These are phyloP conservation scores for Syncerus caffer DNA, from an alignment of 2,797 vertebrate genomes.

Conservation along the genomic window DNA sequence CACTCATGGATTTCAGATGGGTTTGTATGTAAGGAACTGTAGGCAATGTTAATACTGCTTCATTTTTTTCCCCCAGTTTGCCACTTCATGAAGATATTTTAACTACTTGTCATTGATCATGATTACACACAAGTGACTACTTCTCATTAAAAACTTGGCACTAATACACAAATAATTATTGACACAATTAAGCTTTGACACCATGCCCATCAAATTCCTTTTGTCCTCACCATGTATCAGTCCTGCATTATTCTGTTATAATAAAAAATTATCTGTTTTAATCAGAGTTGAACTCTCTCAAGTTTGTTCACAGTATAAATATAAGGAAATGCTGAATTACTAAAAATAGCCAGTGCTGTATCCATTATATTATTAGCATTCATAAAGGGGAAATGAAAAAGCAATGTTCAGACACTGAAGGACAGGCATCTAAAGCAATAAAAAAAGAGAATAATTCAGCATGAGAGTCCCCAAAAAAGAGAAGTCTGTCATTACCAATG, in stretches of 20 bases:
- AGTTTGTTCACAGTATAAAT: conserved; percentile 70
- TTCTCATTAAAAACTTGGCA: conserved; percentile 75
- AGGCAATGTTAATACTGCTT: background rate
- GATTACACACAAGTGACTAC: conserved; percentile 71
- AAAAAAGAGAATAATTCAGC: conserved; percentile 57
- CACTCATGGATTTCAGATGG: background rate
- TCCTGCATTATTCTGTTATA: conserved; percentile 52
- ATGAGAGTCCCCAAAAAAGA: conserved; percentile 49
- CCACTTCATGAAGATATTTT: conserved; percentile 66
- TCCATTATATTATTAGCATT: conserved; percentile 67
- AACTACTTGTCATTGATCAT: conserved; percentile 66
- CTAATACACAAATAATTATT: conserved; percentile 74
- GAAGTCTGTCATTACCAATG: conserved; percentile 50
- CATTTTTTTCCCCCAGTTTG: background rate
- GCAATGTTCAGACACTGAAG: conserved; percentile 55
- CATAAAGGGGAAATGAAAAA: conserved; percentile 65
- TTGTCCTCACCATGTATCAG: conserved; percentile 48
- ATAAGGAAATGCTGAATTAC: conserved; percentile 66
- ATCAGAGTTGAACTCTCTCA: conserved; percentile 65
- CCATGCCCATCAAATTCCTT: conserved; percentile 66
- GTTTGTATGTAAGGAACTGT: background rate
- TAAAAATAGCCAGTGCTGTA: conserved; percentile 70
- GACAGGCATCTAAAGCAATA: conserved; percentile 66
- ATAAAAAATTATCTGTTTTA: conserved; percentile 74
- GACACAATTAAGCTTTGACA: conserved; percentile 77